Evolutionary conservation across 2,888 invertebrate species (phyloP), one percentile per base, ranked within the genome.

Genomic region (Cheilosia soror): DNA sequence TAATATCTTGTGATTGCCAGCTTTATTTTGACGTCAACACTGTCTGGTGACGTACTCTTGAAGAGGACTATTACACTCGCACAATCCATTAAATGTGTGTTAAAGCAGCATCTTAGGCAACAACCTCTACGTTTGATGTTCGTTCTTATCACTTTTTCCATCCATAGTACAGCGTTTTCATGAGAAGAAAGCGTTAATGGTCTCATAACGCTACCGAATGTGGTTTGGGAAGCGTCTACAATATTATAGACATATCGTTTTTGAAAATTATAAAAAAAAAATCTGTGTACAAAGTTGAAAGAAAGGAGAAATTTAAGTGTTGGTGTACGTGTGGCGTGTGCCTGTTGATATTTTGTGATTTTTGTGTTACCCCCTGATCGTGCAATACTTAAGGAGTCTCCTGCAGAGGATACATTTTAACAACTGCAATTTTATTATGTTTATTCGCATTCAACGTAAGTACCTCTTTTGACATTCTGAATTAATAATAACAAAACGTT

Each of bases 371-470:
- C 20, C 20, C 20, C 20, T 27, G 20, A 68, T 47, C 47, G 60
- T 53, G 53, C 20, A 37, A 65, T 37, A 47, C 47, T 20, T 31
- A 4, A 44, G 58, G 60, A 55, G 11, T 20, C 9, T 6, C 42
- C 40, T 7, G n/a, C n/a, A 40, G 27, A 55, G 3, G 13, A n/a
- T 11, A 33, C 29, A 63, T 49, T 51, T 40, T 53, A 31, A 69
- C 58, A 79, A 55, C 27, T 55, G 42, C n/a, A 51, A 51, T 51
- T 37, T 55, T 15, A 75, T 47, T 58, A 84, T 84, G 83, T 84
- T 79, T 65, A 75, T 84, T 60, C 83, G 42, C 3, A 37, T 84
- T 53, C 68, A 42, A 58, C 55, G 83, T 84, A 79, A 84, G 83
- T 79, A 58, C n/a, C 6, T 3, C 31, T 40, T 9, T 27, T 47